A percentile compares a stretch with the other conserved stretches of the same genome.
These are phyloP conservation scores for Amphipoea oculea DNA, from an alignment of 2,888 invertebrate genomes.

Conservation along the genomic window DNA sequence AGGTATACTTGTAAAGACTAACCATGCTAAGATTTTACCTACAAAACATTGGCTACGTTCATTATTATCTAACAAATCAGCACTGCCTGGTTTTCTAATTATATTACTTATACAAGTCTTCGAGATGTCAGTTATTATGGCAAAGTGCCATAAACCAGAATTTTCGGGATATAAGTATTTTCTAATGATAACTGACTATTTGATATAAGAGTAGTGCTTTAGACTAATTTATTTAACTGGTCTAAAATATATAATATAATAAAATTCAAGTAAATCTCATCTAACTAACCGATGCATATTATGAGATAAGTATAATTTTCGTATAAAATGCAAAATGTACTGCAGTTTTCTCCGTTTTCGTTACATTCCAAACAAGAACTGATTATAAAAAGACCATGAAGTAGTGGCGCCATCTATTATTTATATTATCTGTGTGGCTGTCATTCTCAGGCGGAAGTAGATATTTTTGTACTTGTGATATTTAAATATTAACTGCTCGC, in stretches of 20 bases:
- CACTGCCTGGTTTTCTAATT: conserved; percentile 44
- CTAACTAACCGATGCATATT: background rate
- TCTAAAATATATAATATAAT: background rate
- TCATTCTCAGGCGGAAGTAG: conserved; percentile 4
- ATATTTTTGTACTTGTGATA: conserved; percentile 16
- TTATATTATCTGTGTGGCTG: background rate
- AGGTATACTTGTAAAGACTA: background rate
- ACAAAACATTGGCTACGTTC: conserved; percentile 36
- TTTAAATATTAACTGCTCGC: conserved; percentile 28
- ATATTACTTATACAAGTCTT: conserved; percentile 33
- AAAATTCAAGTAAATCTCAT: conserved; percentile 11
- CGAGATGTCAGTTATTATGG: conserved; percentile 15
- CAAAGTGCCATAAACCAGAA: conserved; percentile 14
- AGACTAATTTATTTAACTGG: conserved; percentile 22
- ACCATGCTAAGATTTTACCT: background rate
- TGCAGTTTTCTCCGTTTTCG: background rate
- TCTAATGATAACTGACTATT: conserved; percentile 19
- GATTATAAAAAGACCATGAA: background rate
- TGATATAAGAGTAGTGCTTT: conserved; percentile 27
- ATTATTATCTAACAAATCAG: conserved; percentile 6
- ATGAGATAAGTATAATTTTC: background rate
- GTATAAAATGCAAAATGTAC: background rate
- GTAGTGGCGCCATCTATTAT: conserved; percentile 33
- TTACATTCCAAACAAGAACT: conserved; percentile 39
- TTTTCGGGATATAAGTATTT: conserved; percentile 8